A percentile compares a stretch with the other conserved stretches of the same genome.
These are phyloP conservation scores for Standfussiana lucernea DNA, from an alignment of 2,888 invertebrate genomes.

Conservation along the genomic window DNA sequence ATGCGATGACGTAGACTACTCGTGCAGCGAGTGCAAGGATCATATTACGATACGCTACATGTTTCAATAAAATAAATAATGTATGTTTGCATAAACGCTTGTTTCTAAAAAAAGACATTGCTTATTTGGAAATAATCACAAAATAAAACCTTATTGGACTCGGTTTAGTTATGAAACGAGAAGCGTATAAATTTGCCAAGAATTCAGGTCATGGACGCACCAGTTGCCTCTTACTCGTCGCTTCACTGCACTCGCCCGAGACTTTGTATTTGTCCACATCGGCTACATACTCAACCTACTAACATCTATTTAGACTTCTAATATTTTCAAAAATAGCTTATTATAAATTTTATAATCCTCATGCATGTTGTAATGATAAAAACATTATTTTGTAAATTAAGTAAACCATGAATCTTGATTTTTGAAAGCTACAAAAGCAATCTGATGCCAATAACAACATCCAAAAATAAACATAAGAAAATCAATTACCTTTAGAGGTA, in stretches of 20 bases:
- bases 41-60: conserved; percentile 61
- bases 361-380: conserved; percentile 11
- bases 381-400: not conserved
- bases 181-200: conserved; percentile 82
- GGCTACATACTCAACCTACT: conserved; percentile 68
- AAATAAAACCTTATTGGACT: conserved; percentile 73
- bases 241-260: conserved; percentile 84
- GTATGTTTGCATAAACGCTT: conserved; percentile 20
- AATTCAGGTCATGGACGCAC: conserved; percentile 87
- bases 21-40: conserved; percentile 72
- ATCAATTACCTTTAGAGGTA: conserved; percentile 72
- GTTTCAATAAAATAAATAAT: conserved; percentile 23
- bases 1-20: conserved; percentile 76
- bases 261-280: conserved; percentile 80
- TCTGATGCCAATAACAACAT: not conserved
- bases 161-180: conserved; percentile 81
- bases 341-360: not conserved
- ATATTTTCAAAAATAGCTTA: conserved; percentile 39
- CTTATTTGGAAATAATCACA: conserved; percentile 70
- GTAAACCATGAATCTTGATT: not conserved
- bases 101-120: conserved; percentile 19
- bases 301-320: conserved; percentile 57
- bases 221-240: conserved; percentile 86
- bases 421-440: not conserved
- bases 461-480: conserved; percentile 19